Evolutionary conservation across 2,888 invertebrate genomes (phyloP), one percentile per base, ranked within the genome.

Genomic region (Xestia c-nigrum): DNA sequence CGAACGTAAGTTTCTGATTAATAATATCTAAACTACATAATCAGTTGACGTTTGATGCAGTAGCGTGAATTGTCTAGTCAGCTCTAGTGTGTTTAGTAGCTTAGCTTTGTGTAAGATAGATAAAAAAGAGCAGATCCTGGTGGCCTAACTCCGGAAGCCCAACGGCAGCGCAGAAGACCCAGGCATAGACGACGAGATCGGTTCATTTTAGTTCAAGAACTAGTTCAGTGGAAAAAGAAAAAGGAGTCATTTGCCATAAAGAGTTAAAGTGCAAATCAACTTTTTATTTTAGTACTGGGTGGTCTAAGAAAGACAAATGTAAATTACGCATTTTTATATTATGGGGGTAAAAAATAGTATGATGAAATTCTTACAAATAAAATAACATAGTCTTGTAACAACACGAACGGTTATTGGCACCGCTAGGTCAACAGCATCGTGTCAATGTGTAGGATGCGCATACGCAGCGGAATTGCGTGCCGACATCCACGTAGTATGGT

Each of bases 401-500:
- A 70, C 19, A 63, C 43, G 5, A 66, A 74, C 24, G 38, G 84
- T 71, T 82, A 61, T 74, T 74, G 38, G 47, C 79, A 67, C n/a
- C 50, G 55, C 64, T 76, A 84, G 76, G 85, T 72, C 85, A 76
- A 75, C 65, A 81, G n/a, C 72, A 85, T 70, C 38, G 74, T 72
- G 59, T 74, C 31, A 31, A 24, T 5, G 63, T 80, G 76, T 72
- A 81, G 77, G 82, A 85, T 85, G 83, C 82, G 83, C 61, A 63
- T 0, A 50, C 65, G 70, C 74, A 75, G 5, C 57, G 65, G 50
- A 68, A 72, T 59, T 80, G 71, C 83, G 85, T 86, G 82, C 63
- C 47, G 66, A 5, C 21, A 55, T 74, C 50, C 87, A 86, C 82
- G 85, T 87, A 81, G 75, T 55, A 64, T 59, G 57, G 79, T 2